A percentile compares a stretch with the other conserved stretches of the same genome.
Conservation (phyloP, 2,113 vertebrate species). For the Sialia sialis region DNA sequence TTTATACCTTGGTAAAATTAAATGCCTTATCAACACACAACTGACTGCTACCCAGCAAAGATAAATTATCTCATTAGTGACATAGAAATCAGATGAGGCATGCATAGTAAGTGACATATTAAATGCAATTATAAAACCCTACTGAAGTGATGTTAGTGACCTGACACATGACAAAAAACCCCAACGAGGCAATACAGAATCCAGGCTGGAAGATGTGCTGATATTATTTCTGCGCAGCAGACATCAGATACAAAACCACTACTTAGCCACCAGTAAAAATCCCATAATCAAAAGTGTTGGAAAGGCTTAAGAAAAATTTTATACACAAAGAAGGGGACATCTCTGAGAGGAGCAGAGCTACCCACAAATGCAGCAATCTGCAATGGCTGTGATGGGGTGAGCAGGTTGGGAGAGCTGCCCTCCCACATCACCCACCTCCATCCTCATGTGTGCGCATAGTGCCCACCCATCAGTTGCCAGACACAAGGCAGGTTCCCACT, state of each 20-base stretch:
- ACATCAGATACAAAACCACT: background rate
- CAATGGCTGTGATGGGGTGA: background rate
- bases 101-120: conserved; percentile 53
- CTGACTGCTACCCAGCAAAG: conserved; percentile 32
- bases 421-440: fast-evolving
- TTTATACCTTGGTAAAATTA: conserved; percentile 28
- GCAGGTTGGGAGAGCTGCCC: background rate
- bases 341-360: background rate
- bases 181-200: background rate
- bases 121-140: conserved; percentile 60
- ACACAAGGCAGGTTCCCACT: background rate
- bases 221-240: background rate
- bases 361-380: background rate
- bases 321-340: background rate
- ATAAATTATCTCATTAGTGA: conserved; percentile 51
- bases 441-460: fast-evolving
- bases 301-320: background rate
- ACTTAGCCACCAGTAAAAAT: background rate
- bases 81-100: conserved; percentile 45
- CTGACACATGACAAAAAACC: conserved; percentile 24
- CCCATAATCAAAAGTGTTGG: fast-evolving
- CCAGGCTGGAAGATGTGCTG: background rate
- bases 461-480: background rate
- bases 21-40: conserved; percentile 36
- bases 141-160: conserved; percentile 53